These are phyloP conservation scores for Procambarus virginalis DNA, from an alignment of 1,140 invertebrate species.

Conservation along the genomic window DNA sequence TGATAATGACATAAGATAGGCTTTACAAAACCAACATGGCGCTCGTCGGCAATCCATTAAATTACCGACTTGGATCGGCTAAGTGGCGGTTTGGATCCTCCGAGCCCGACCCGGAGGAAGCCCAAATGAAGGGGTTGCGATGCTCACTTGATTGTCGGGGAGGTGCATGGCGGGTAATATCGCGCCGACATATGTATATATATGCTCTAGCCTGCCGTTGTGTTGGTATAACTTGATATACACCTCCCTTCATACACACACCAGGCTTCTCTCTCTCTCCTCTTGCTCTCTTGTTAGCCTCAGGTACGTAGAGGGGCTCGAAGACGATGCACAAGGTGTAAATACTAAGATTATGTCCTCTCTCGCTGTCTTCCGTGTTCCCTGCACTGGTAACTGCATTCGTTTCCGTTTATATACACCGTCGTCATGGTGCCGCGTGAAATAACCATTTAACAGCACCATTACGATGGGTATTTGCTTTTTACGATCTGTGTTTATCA, in stretches of 20 bases:
- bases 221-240: background rate
- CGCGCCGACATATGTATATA: background rate
- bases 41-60: slow-evolving; percentile 56
- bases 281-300: no score
- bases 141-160: slow-evolving; percentile 55
- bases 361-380: no score
- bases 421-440: background rate
- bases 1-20: slow-evolving; percentile 55
- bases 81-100: slow-evolving; percentile 51
- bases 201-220: slow-evolving; percentile 29
- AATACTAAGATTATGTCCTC: no score
- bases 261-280: no score
- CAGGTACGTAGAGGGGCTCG: no score
- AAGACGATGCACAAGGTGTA: no score
- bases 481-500: slow-evolving; percentile 2
- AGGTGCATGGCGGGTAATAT: slow-evolving; percentile 54
- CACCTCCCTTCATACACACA: background rate
- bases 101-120: slow-evolving; percentile 48
- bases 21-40: slow-evolving; percentile 55
- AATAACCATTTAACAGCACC: background rate
- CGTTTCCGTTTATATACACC: no score
- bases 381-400: no score
- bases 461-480: background rate
- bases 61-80: slow-evolving; percentile 49
- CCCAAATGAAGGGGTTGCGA: slow-evolving; percentile 52